Evolutionary conservation across 2,888 invertebrate genomes (phyloP), one percentile per base, ranked within the genome.

Genomic region (Entomobrya proxima): DNA sequence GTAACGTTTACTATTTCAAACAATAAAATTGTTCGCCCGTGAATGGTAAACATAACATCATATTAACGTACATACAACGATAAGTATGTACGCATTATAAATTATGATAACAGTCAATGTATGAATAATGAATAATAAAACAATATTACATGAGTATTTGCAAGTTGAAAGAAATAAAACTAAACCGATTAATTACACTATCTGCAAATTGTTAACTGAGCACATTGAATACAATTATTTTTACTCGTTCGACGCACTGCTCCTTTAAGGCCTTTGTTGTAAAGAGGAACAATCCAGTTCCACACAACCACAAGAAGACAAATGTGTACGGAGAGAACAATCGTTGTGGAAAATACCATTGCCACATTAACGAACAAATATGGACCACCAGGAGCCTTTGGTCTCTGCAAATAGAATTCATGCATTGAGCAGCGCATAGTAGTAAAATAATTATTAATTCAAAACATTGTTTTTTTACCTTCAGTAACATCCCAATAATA

Each of bases 191-290:
- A 64, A 15, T 64, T 6, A 1, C 18, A 37, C 13, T 74, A 88
- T 74, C 87, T 74, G 47, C 88, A 88, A 58, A 88, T 85, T 9
- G 86, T 88, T 55, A 88, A 77, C 55, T 86, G 82, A 37, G 88
- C 87, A 81, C 87, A 88, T 24, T 88, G 88, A 64, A 88, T 86
- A 61, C 87, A 88, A 32, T 86, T 87, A 64, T 87, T 88, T 79
- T 77, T 21, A 24, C 86, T 87, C 0, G 88, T 88, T 18, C 87
- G 75, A 4, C 80, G 78, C 30, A 88, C 87, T 85, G 52, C 61
- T 37, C 80, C 24, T 32, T 74, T 78, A 15, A 88, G 78, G 15
- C 88, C 88, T 58, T 67, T 85, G 0, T 55, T 72, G 30, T 80
- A 88, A n/a, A 37, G 21, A 13, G 88, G 88, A 1, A 87, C 86